Conservation (phyloP, 1,140 invertebrate genomes). For the Pachypsylla venusta region DNA sequence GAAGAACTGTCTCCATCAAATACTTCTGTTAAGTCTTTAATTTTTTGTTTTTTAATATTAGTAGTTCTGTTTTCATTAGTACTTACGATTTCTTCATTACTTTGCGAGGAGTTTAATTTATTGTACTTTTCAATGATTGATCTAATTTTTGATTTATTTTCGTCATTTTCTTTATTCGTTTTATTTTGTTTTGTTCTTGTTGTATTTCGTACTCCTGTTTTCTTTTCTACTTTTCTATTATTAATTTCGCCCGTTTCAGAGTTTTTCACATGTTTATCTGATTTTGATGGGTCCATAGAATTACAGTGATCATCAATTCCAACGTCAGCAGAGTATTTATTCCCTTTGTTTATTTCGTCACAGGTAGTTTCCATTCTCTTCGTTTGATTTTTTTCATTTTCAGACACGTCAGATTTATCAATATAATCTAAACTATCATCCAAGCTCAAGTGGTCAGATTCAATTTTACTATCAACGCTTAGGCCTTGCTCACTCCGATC, state of each 20-base stretch:
- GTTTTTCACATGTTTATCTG: not conserved
- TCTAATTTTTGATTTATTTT: conserved; percentile 2
- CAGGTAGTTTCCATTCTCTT: no score
- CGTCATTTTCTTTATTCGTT: not conserved
- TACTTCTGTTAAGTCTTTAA: not conserved
- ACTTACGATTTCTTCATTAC: not conserved
- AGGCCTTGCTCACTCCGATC: no score
- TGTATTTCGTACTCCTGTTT: not conserved
- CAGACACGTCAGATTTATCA: not conserved
- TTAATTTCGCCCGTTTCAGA: not conserved
- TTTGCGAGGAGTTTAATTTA: not conserved
- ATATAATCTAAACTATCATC: conserved; percentile 4
- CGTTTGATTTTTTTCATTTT: not conserved
- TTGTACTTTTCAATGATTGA: conserved; percentile 6
- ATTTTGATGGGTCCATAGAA: not conserved
- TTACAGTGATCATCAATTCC: not conserved
- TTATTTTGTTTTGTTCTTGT: not conserved
- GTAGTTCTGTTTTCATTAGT: no score
- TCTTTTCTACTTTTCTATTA: not conserved
- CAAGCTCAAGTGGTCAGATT: not conserved
- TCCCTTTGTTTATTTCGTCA: no score
- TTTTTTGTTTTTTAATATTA: not conserved
- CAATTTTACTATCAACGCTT: no score
- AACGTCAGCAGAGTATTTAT: not conserved
- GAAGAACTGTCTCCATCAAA: not conserved